These are phyloP conservation scores for Copsychus sechellarum DNA, from an alignment of 2,113 vertebrate species.

Conservation along the genomic window DNA sequence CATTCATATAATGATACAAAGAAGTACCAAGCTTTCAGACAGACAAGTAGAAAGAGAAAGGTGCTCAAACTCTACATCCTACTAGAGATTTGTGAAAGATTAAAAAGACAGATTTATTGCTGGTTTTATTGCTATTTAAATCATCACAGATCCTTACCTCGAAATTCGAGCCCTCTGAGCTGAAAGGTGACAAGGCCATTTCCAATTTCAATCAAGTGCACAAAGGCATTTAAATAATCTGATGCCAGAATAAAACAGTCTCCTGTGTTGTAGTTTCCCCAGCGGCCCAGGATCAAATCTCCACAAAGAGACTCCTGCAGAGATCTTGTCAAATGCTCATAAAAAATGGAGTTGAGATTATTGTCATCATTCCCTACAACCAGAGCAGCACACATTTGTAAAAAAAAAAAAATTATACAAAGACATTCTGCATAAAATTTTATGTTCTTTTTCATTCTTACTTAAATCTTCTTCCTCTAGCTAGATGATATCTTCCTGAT, in stretches of 20 bases:
- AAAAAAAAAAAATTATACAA: neutral
- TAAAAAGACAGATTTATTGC: neutral
- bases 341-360: conserved; percentile 97
- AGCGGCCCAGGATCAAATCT: conserved; percentile 92
- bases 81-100: neutral
- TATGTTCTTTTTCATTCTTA: neutral
- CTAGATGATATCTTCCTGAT: neutral
- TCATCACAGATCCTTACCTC: conserved; percentile 77
- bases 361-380: conserved; percentile 89
- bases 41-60: neutral
- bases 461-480: neutral
- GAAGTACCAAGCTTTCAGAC: neutral
- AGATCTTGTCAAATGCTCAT: conserved; percentile 94
- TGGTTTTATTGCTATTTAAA: neutral
- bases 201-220: conserved; percentile 95
- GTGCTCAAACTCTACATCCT: neutral
- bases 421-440: neutral
- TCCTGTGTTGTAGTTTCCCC: conserved; percentile 94
- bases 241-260: conserved; percentile 98
- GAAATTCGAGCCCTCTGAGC: conserved; percentile 95
- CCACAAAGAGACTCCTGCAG: conserved; percentile 95
- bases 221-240: conserved; percentile 96
- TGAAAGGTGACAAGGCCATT: conserved; percentile 98
- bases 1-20: neutral
- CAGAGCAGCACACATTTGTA: neutral